A percentile compares a stretch with the other conserved stretches of the same genome.
phyloP scores from a whole-genome alignment of 2,888 invertebrate species.

The Eueremaeus valkanovi region DNA sequence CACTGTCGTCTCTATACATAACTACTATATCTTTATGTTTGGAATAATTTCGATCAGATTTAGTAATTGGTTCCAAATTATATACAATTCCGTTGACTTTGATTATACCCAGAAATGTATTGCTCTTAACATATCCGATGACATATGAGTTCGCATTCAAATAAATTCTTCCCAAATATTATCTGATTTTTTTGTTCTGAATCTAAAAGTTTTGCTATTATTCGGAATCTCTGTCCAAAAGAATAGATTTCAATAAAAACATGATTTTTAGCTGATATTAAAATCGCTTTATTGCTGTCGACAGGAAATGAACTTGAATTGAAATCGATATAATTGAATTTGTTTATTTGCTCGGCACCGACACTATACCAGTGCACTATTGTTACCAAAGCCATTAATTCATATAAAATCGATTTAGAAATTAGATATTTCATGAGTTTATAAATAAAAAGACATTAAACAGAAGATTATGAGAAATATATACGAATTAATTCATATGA shows the following conservation, averaged over 20 bases:
- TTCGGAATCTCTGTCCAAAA: neutral
- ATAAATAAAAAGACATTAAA: neutral
- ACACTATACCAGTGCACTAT: neutral
- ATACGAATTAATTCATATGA: neutral
- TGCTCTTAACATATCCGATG: constrained; percentile 11
- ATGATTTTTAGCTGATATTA: neutral
- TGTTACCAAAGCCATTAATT: neutral
- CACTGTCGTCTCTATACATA: neutral
- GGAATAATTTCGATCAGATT: neutral
- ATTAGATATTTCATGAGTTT: constrained; percentile 2
- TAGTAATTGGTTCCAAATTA: neutral
- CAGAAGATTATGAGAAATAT: neutral
- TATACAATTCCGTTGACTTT: neutral
- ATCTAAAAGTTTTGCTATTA: neutral
- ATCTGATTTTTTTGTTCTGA: neutral
- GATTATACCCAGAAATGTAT: neutral
- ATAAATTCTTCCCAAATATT: constrained; percentile 3
- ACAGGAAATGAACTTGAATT: constrained; percentile 17
- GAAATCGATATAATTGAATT: neutral
- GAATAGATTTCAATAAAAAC: neutral
- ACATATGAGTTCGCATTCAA: neutral
- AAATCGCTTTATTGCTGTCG: neutral
- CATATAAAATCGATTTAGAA: neutral
- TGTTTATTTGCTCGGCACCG: neutral
- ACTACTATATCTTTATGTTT: neutral